Conservation (phyloP, 1,140 invertebrate species). For the Drosophila azteca region DNA sequence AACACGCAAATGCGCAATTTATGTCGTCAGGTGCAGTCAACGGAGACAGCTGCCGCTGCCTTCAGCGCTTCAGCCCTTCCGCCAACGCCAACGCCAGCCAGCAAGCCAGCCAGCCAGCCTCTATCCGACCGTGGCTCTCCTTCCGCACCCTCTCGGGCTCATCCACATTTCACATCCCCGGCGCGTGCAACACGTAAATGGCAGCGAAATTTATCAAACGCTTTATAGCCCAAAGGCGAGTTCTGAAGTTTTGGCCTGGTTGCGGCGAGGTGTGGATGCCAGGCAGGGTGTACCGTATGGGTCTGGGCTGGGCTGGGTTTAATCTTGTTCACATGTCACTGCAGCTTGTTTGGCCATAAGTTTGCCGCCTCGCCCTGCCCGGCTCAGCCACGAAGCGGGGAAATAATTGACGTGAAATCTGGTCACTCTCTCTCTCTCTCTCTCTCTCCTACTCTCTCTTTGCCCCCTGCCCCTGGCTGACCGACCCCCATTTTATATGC, state of each 20-base stretch:
- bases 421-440: conserved; percentile 18
- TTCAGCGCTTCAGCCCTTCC: conserved; percentile 2
- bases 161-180: conserved; percentile 49
- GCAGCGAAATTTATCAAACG: conserved; percentile 66
- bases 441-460: too few relatives aligned
- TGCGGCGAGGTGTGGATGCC: conserved; percentile 17
- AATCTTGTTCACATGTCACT: conserved; percentile 63
- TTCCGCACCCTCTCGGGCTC: conserved; percentile 15
- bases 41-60: conserved; percentile 38
- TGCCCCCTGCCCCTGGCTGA: background rate
- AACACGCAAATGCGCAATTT: conserved; percentile 70
- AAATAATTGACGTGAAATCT: conserved; percentile 76
- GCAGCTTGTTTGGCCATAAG: conserved; percentile 63
- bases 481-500: conserved; percentile 48
- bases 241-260: conserved; percentile 38
- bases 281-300: background rate
- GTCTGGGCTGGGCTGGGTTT: conserved; percentile 21
- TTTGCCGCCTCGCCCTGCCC: conserved; percentile 28
- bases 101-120: too few relatives aligned
- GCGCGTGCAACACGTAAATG: conserved; percentile 70
- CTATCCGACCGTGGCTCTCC: conserved; percentile 1
- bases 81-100: too few relatives aligned
- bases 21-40: conserved; percentile 55
- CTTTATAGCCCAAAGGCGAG: conserved; percentile 48
- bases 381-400: conserved; percentile 17